Base-by-base conservation (phyloP, 2,888 invertebrate species). In the Melieria crassipennis region DNA sequence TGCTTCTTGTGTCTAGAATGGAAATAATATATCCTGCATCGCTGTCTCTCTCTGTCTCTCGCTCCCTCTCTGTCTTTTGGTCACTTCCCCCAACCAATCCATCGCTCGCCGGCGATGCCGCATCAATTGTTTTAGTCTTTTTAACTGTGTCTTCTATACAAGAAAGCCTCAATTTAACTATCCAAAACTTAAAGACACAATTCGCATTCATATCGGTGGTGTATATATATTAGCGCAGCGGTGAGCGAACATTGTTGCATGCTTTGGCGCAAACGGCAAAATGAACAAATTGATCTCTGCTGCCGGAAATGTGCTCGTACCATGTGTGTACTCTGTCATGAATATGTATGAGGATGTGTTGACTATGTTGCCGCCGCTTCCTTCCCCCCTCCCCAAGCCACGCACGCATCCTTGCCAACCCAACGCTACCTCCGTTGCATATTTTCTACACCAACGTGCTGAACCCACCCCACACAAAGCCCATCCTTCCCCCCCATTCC, bases 121-220 rank as follows among this genome's bases (percentile, higher is more conserved):
- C 63, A 56, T 63, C 63, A 42, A 48, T 52, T 30, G 16, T 50
- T n/a, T 52, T 46, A 13, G 46, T 13, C 46, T 13, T 16, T 16
- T 16, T 30, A 30, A 30, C 30, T 30, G 30, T 30, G 30, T 30
- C 30, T 30, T 30, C 30, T 30, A 30, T 30, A 30, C 30, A 30
- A 30, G 30, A 30, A 30, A 30, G 30, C 30, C 30, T 30, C 30
- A 30, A 30, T 30, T 30, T 30, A 30, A 30, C 3, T 30, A 30
- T 30, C 30, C 30, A 30, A 30, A 30, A 30, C 30, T 30, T 30
- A 30, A 30, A 1, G 30, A 30, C 30, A 30, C 50, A 55, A 43
- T 62, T 42, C 42, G 13, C 43, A 43, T 67, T 6, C n/a, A 60
- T 7, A 58, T 57, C 58, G 45, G 45, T 65, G 30, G 50, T 56